phyloP scores from a whole-genome alignment of 2,113 vertebrate genomes.

The Pica pica region DNA sequence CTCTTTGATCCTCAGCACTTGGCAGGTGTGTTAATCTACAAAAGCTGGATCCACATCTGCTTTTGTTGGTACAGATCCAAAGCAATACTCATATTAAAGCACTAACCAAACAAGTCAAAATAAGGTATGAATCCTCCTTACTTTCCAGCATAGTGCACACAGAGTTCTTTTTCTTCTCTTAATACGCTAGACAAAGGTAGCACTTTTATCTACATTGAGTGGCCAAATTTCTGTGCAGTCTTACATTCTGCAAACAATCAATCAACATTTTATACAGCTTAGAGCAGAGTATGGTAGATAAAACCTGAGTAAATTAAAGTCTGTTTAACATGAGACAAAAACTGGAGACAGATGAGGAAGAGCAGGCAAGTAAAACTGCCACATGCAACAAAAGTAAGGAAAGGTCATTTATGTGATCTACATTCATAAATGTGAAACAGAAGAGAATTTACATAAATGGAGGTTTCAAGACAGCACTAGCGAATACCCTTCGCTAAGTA shows the following conservation, averaged over 20 bases:
- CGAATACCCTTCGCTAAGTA: not conserved
- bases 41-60: slow-evolving; percentile 49
- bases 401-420: not conserved
- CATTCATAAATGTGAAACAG: not conserved
- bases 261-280: not conserved
- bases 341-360: not conserved
- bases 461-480: not conserved
- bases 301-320: not conserved
- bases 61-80: slow-evolving; percentile 51
- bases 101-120: slow-evolving; percentile 39
- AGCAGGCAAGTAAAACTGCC: not conserved
- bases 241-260: not conserved
- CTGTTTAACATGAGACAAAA: not conserved
- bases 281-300: not conserved
- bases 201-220: not conserved
- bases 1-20: slow-evolving; percentile 54
- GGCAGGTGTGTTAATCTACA: slow-evolving; percentile 61
- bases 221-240: not conserved
- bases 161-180: not conserved
- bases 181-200: not conserved
- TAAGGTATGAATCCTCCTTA: slow-evolving; percentile 39
- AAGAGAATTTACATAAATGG: not conserved
- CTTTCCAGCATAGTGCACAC: not conserved
- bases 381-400: not conserved
- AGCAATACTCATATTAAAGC: slow-evolving; percentile 41